Conservation (phyloP, 2,888 invertebrate species). For the Lysandra coridon region DNA sequence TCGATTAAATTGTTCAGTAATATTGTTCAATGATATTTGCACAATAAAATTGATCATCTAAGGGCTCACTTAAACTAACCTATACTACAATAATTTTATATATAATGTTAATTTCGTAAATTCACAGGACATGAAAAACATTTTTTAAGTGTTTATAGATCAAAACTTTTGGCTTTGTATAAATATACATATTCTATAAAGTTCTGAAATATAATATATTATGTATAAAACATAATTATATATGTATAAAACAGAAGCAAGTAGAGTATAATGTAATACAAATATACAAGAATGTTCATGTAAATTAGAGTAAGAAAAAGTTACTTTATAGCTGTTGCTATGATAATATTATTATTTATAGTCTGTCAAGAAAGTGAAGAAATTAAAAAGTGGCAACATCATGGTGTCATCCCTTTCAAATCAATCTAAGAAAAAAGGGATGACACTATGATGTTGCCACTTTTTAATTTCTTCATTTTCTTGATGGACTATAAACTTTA, state of each 20-base stretch:
- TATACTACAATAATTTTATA: not conserved
- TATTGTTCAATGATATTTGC: too few relatives aligned
- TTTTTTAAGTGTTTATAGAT: not conserved
- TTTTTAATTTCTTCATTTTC: too few relatives aligned
- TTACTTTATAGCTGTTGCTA: not conserved
- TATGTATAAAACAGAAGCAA: not conserved
- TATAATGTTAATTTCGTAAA: not conserved
- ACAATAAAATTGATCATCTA: too few relatives aligned
- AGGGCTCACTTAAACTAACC: not conserved
- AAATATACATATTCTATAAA: not conserved
- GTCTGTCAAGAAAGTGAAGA: too few relatives aligned
- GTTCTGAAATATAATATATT: not conserved
- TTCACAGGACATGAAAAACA: not conserved
- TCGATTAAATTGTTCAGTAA: too few relatives aligned
- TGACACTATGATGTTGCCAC: too few relatives aligned
- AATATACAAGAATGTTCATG: not conserved
- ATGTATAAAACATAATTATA: not conserved
- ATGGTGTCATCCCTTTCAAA: too few relatives aligned
- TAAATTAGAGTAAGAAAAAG: not conserved
- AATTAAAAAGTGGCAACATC: too few relatives aligned
- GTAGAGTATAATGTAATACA: not conserved
- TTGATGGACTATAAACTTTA: not conserved
- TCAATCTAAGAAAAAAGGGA: too few relatives aligned
- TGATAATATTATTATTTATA: not conserved
- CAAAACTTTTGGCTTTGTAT: not conserved